phyloP scores from a whole-genome alignment of 2,888 invertebrate genomes.

The Macrosoma leucophasiata region DNA sequence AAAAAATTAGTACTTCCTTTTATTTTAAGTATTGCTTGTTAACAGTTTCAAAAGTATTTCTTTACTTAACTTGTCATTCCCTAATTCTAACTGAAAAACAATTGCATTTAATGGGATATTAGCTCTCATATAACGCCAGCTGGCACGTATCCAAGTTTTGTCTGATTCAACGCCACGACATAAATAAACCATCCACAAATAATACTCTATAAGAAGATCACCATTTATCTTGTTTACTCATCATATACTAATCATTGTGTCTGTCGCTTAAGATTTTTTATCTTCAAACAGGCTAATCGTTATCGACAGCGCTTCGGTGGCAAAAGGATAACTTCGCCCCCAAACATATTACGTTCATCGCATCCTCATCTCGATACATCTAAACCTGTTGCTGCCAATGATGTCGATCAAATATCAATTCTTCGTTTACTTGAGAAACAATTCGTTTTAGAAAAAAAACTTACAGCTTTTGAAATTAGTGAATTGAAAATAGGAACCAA shows the following conservation, averaged over 20 bases:
- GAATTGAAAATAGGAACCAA: slow-evolving; percentile 56
- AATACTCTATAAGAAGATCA: slow-evolving; percentile 26
- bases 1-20: background rate
- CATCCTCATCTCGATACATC: slow-evolving; percentile 44
- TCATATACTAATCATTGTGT: slow-evolving; percentile 9
- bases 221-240: slow-evolving; percentile 11
- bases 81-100: slow-evolving; percentile 44
- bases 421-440: slow-evolving; percentile 65
- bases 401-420: slow-evolving; percentile 45
- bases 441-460: slow-evolving; percentile 53
- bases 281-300: slow-evolving; percentile 69
- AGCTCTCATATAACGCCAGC: slow-evolving; percentile 41
- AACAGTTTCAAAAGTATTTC: slow-evolving; percentile 9
- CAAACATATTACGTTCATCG: slow-evolving; percentile 42
- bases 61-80: slow-evolving; percentile 22
- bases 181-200: slow-evolving; percentile 37
- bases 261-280: slow-evolving; percentile 36
- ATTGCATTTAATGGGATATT: slow-evolving; percentile 52
- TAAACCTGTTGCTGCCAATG: slow-evolving; percentile 34
- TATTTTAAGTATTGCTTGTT: slow-evolving; percentile 3
- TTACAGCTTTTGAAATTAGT: slow-evolving; percentile 52
- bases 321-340: slow-evolving; percentile 50
- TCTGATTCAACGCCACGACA: slow-evolving; percentile 47
- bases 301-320: slow-evolving; percentile 62
- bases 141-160: slow-evolving; percentile 47